Conservation (phyloP, 2,113 vertebrate species). For the Xiphophorus couchianus region DNA sequence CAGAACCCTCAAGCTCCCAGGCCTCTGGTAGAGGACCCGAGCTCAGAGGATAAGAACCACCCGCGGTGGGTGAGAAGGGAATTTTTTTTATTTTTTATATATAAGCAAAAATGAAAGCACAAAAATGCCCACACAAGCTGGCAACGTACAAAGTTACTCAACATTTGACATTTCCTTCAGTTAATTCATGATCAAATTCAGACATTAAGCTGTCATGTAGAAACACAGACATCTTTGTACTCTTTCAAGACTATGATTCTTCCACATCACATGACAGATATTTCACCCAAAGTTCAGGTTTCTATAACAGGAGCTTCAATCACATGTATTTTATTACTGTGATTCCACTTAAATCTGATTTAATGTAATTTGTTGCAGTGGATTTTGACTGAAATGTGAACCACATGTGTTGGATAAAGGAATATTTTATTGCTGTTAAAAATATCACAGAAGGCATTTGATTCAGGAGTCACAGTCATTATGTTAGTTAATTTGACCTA, state of each 20-base stretch:
- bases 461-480: slow-evolving; percentile 1
- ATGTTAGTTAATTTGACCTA: neutral
- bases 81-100: too few species aligned
- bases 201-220: neutral
- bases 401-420: slow-evolving; percentile 30
- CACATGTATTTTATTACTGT: slow-evolving; percentile 7
- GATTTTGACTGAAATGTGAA: slow-evolving; percentile 32
- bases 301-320: slow-evolving; percentile 4
- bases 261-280: neutral
- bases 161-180: neutral
- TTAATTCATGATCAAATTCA: neutral
- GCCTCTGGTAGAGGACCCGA: too few species aligned
- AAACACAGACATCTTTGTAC: neutral
- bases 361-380: neutral
- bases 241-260: neutral
- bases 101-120: neutral
- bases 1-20: too few species aligned
- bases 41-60: too few species aligned
- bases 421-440: slow-evolving; percentile 9
- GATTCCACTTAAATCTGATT: slow-evolving; percentile 12
- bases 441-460: slow-evolving; percentile 22
- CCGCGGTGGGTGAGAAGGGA: too few species aligned
- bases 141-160: neutral
- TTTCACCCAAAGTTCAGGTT: slow-evolving; percentile 1
- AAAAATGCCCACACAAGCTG: neutral